Base-by-base conservation (phyloP, 1,140 invertebrate genomes). In the Scylla paramamosain region DNA sequence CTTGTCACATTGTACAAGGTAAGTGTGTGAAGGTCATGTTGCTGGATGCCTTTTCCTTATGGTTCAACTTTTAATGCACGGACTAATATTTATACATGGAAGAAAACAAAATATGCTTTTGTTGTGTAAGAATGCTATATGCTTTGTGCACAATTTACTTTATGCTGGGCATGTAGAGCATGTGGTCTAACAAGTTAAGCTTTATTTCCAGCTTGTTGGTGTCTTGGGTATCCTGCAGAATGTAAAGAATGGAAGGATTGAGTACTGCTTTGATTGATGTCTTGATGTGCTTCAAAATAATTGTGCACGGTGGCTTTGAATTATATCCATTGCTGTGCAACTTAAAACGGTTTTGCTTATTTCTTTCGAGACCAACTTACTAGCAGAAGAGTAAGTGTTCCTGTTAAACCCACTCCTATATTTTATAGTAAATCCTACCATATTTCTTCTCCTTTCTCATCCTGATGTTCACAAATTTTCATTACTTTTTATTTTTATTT, bases 311-410 rank as follows among this genome's bases (percentile, higher is more conserved):
- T 20, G 3, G 67, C 67, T 77, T 77, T 77, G 67, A 77, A n/a
- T 77, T 77, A 2, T n/a, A 77, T 16, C 59, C 59, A 10, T 25
- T 25, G 20, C 46, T 20, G 67, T 77, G 67, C 20, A n/a, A n/a
- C 67, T n/a, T 77, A n/a, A 7, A 20, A 6, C 0, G 67, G n/a
- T n/a, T 77, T 77, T 77, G 67, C 67, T 77, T n/a, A n/a, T 77
- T 25, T 77, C 67, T 77, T n/a, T 77, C 20, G 67, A 77, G 67
- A 77, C n/a, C 67, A 77, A 77, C 67, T 77, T 77, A 77, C 67
- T 77, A 77, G 67, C 67, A n/a, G 67, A 77, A 77, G 67, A 77
- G 67, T 77, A 77, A 77, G 67, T 77, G 67, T 77, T 77, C 67
- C 67, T 77, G 67, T 25, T 25, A 77, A 77, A 25, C 67, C 67